A percentile compares a stretch with the other conserved stretches of the same genome.
Conservation (phyloP, 1,140 invertebrate species). For the Chlorops oryzae region DNA sequence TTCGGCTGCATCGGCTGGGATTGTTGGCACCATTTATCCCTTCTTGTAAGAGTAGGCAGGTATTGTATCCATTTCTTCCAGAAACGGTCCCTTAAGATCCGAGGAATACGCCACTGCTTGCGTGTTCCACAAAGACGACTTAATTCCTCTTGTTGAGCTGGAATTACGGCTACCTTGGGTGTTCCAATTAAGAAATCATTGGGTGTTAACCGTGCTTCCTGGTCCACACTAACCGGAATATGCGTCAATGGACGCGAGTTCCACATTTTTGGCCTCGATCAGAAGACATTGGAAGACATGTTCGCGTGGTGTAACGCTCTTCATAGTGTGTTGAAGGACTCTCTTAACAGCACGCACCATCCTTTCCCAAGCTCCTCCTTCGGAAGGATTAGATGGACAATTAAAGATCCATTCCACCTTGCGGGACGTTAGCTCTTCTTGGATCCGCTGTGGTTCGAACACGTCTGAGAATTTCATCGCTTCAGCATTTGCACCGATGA, state of each 20-base stretch:
- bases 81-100: conserved; percentile 11
- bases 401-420: conserved; percentile 24
- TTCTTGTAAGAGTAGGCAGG: conserved; percentile 5
- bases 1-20: background rate
- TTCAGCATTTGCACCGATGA: background rate
- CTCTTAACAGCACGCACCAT: conserved; percentile 25
- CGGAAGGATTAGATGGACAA: too few species aligned
- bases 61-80: conserved; percentile 18
- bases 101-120: conserved; percentile 25
- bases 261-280: conserved; percentile 17
- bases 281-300: conserved; percentile 15
- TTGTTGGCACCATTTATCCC: conserved; percentile 11
- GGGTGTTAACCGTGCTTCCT: conserved; percentile 29
- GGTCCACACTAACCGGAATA: conserved; percentile 3
- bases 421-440: background rate
- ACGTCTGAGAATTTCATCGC: background rate
- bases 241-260: too few species aligned
- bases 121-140: background rate
- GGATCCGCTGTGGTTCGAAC: background rate
- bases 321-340: conserved; percentile 10
- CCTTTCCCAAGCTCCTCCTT: too few species aligned
- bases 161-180: background rate
- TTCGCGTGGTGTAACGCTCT: conserved; percentile 18
- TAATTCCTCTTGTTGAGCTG: background rate
- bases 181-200: conserved; percentile 10